phyloP scores from a whole-genome alignment of 1,140 invertebrate species.

The Battus philenor region DNA sequence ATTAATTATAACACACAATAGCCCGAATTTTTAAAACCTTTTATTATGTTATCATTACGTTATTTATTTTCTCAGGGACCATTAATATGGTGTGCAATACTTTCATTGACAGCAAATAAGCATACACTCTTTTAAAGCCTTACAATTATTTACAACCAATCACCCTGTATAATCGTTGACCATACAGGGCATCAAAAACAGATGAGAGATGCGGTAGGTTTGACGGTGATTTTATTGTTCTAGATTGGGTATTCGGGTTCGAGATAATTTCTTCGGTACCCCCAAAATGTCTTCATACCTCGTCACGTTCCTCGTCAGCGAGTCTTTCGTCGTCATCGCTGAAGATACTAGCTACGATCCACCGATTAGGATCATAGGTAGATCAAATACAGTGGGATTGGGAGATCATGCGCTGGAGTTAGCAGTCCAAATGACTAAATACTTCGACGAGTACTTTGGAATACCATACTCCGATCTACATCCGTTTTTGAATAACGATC shows the following conservation, averaged over 20 bases:
- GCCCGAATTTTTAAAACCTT: no score
- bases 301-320: conserved; percentile 82
- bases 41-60: no score
- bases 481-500: conserved; percentile 75
- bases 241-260: conserved; percentile 29
- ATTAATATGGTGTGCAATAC: no score
- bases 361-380: conserved; percentile 61
- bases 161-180: no score
- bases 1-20: no score
- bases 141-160: no score
- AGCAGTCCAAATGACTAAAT: conserved; percentile 58
- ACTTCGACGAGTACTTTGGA: conserved; percentile 60
- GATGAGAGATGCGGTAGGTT: no score
- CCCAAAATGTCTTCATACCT: conserved; percentile 91
- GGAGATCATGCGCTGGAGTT: conserved; percentile 70
- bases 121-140: no score
- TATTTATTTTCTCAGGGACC: no score
- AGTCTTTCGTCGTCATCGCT: conserved; percentile 53
- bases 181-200: no score
- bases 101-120: no score
- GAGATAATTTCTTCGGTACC: conserved; percentile 62
- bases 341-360: conserved; percentile 42
- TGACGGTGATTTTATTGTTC: conserved; percentile 17
- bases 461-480: conserved; percentile 52
- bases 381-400: conserved; percentile 81